Evolutionary conservation across 2,113 vertebrate genomes (phyloP), one percentile per base, ranked within the genome.

Genomic region (Phylloscopus trochiloides): DNA sequence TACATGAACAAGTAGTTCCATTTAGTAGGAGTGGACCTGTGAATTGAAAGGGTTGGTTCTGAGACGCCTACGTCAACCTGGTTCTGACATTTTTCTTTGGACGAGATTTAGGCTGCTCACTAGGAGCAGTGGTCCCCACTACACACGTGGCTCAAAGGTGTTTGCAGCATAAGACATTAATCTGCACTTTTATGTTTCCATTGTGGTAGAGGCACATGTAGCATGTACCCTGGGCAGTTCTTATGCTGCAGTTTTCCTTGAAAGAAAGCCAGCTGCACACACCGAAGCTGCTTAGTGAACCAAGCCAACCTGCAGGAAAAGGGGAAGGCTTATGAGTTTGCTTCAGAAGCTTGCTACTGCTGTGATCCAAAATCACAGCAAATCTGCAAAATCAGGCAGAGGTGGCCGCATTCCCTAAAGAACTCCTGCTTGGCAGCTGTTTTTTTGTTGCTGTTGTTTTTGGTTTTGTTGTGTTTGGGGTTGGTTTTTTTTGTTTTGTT

Each of bases 101-200:
- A 65, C 24, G 48, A 77, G 42, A 36, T 57, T 48, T n/a, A 50
- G 40, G 28, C 18, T 61, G 16, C 45, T 81, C 8, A 5, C 25
- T 31, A 47, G 14, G 21, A 87, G 26, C 25, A 48, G 10, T 24
- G 52, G 59, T 63, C 7, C 28, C 8, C 25, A 11, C 17, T 3
- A 4, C 20, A 17, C 1, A 14, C 0, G 0, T 26, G 12, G 31
- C 47, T 90, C 65, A 26, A 31, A 71, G 20, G 4, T 38, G 11
- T 43, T 47, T 73, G 12, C 45, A 77, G 20, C 14, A 16, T 47
- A 42, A 80, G 31, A 24, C 3, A 16, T 61, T 59, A 42, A 7
- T 34, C 76, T 59, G 48, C 51, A 62, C 12, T 21, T 66, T 40
- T 48, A 32, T 65, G 28, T 52, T 77, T 61, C 36, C 31, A 6